phyloP scores from a whole-genome alignment of 2,888 invertebrate genomes.

The Hemistola chrysoprasaria region DNA sequence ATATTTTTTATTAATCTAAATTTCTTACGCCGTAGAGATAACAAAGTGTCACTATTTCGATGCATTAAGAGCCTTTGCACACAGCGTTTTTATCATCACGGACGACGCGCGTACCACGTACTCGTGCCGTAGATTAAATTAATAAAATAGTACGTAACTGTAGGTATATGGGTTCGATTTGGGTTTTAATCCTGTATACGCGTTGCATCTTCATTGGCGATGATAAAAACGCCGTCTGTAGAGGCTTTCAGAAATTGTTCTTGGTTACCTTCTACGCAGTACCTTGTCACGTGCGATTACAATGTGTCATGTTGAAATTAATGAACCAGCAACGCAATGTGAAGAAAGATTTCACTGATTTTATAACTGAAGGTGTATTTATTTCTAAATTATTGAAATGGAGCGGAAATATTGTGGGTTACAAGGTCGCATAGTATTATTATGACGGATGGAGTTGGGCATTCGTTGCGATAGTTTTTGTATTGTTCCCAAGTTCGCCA shows the following conservation, averaged over 20 bases:
- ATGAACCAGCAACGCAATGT: constrained; percentile 16
- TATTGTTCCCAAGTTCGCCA: constrained; percentile 21
- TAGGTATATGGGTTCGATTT: no score
- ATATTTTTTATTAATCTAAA: no score
- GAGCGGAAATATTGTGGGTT: constrained; percentile 50
- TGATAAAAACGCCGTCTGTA: no score
- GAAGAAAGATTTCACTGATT: constrained; percentile 44
- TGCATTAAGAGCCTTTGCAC: no score
- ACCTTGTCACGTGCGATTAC: constrained; percentile 23
- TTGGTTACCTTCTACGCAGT: background rate
- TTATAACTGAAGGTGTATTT: constrained; percentile 25
- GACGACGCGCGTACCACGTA: no score
- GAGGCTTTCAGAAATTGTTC: constrained; percentile 3
- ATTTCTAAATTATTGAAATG: constrained; percentile 53
- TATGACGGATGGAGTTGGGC: constrained; percentile 25
- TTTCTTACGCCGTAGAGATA: no score
- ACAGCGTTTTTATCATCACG: no score
- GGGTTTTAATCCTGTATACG: no score
- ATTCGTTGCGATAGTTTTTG: constrained; percentile 28
- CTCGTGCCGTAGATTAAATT: no score
- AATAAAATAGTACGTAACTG: no score
- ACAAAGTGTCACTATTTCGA: no score
- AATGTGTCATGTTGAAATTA: constrained; percentile 16
- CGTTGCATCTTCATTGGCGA: no score
- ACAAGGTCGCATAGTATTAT: constrained; percentile 45